Evolutionary conservation across 2,113 vertebrate genomes (phyloP).

Genomic region (Ammodramus savannarum): DNA sequence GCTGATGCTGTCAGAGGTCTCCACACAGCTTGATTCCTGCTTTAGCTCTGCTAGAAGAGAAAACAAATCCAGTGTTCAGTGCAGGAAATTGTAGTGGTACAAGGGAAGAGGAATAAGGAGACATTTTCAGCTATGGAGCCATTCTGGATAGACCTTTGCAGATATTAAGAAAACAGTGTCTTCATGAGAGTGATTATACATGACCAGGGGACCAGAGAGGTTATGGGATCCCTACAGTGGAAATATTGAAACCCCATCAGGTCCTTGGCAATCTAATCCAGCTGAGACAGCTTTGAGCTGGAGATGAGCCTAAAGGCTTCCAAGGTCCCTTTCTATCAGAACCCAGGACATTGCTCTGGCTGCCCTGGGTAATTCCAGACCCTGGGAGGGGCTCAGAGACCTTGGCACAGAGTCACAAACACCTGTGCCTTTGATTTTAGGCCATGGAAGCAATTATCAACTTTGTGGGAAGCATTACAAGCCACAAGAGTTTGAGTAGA

Average conservation of each 20-base stretch:
- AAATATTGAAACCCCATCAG: background rate
- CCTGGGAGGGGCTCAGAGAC: no score
- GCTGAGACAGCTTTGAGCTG: background rate
- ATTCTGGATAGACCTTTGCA: background rate
- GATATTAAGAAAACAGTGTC: background rate
- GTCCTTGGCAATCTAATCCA: background rate
- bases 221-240: background rate
- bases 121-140: background rate
- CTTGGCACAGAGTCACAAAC: no score
- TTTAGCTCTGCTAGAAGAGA: background rate
- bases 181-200: background rate
- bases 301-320: background rate
- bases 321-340: background rate
- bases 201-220: fast-evolving
- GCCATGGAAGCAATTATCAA: no score
- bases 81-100: background rate
- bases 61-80: background rate
- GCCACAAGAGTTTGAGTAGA: no score
- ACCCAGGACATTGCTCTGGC: no score
- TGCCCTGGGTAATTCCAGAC: no score
- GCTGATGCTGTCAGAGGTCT: background rate
- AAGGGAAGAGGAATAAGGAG: background rate
- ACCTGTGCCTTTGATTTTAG: no score
- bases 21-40: background rate
- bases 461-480: no score